phyloP scores from a whole-genome alignment of 2,888 invertebrate genomes.

The Thelaira solivaga region DNA sequence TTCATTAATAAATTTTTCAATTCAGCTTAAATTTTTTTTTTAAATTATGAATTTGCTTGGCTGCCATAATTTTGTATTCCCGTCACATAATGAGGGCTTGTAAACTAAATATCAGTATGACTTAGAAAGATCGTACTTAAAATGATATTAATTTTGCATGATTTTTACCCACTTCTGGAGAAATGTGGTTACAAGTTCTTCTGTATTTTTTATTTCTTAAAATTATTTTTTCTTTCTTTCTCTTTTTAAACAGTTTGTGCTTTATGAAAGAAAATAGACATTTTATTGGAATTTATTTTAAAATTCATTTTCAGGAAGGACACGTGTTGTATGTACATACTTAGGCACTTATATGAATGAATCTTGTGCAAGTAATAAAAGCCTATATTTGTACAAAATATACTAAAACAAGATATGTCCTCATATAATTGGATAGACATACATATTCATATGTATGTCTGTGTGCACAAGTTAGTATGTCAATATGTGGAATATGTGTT shows the following conservation, averaged over 20 bases:
- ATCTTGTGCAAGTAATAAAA: neutral
- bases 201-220: slow-evolving; percentile 15
- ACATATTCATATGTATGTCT: neutral
- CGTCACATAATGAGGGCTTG: too few species aligned
- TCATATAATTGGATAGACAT: neutral
- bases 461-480: neutral
- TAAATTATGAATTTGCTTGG: too few species aligned
- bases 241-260: slow-evolving; percentile 29
- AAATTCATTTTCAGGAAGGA: slow-evolving; percentile 5
- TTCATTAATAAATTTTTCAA: too few species aligned
- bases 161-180: too few species aligned
- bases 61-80: too few species aligned
- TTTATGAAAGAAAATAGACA: slow-evolving; percentile 52
- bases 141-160: too few species aligned
- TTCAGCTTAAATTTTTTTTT: too few species aligned
- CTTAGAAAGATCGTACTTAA: too few species aligned
- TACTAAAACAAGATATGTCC: too few species aligned
- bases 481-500: neutral
- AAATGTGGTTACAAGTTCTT: too few species aligned
- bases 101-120: too few species aligned
- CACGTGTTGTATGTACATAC: neutral
- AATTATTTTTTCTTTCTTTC: neutral
- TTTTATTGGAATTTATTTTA: slow-evolving; percentile 47
- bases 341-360: neutral
- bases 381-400: neutral